Percentiles rank a stretch among this genome's conserved stretches.
phyloP scores from a whole-genome alignment of 1,140 invertebrate species.

The Hycleus cichorii region DNA sequence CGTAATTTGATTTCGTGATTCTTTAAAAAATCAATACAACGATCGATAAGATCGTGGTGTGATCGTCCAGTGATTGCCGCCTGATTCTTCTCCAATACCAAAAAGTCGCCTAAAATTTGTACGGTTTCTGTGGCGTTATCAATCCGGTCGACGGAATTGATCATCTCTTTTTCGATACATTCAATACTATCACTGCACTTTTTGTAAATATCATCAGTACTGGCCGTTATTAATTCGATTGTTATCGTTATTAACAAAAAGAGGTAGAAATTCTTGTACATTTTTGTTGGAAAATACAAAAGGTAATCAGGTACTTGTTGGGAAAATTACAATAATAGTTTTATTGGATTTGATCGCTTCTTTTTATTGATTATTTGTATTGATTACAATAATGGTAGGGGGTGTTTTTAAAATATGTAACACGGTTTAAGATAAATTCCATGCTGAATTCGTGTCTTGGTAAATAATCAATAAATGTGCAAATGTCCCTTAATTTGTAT shows the following conservation, averaged over 20 bases:
- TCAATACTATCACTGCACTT: constrained; percentile 24
- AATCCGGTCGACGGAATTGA: constrained; percentile 42
- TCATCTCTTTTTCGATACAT: constrained; percentile 40
- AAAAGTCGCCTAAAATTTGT: constrained; percentile 40
- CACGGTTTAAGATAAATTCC: constrained; percentile 4
- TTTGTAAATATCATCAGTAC: constrained; percentile 12
- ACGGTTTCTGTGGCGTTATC: constrained; percentile 35
- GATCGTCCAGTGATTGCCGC: constrained; percentile 15
- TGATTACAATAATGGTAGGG: neutral
- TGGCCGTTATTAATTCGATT: neutral
- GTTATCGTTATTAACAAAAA: neutral
- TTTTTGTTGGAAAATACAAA: neutral
- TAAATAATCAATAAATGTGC: neutral
- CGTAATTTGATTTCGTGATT: constrained; percentile 41
- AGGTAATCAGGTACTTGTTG: neutral
- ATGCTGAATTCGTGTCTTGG: constrained; percentile 2
- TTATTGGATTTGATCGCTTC: constrained; percentile 1
- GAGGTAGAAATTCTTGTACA: neutral
- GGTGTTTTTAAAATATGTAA: constrained; percentile 7
- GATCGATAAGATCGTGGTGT: constrained; percentile 33
- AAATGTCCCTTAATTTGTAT: no score
- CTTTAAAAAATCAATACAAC: constrained; percentile 41
- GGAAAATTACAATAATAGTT: constrained; percentile 1
- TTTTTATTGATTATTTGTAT: constrained; percentile 5
- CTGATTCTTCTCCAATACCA: constrained; percentile 33